Evolutionary conservation across 2,888 invertebrate genomes (phyloP), one percentile per base, ranked within the genome.

Genomic region (Tenthredo amoena): DNA sequence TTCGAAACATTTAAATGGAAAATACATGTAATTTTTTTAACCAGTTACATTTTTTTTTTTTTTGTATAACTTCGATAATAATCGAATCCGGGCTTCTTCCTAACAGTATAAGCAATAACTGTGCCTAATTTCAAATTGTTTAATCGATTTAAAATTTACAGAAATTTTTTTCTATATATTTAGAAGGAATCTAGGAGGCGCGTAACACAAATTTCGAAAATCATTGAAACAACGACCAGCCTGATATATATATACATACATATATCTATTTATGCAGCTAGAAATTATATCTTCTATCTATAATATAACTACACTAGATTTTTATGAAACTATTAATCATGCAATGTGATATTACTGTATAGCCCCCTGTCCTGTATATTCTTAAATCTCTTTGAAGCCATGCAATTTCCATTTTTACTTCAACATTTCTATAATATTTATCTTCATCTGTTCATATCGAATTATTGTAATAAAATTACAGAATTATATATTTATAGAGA

Each of bases 331-430:
- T 92, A 91, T 91, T 91, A 93, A 93, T 93, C 92, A 93, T 93
- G 91, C 92, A 93, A 93, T 93, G 93, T 93, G 93, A 93, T 93
- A 93, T 93, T 93, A 93, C 90, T 93, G 90, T 93, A 91, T 93
- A 93, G 92, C 91, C 91, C 90, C 92, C 92, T 90, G 37, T 71
- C 31, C 34, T 74, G 43, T 81, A 81, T 81, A 50, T 77, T 62
- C n/a, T 65, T 81, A 81, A 81, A 62, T 62, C 81, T 81, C 76
- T 81, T 12, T 21, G n/a, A 81, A 81, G 81, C 81, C 68, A 68
- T 83, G 40, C 68, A 43, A 89, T 92, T 92, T 92, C 91, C 92
- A 93, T 93, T 93, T 93, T 91, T 93, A 93, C 92, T 92, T 93
- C 92, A 88, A 92, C 91, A 91, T 92, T 93, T 92, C 92, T 93